These are phyloP conservation scores for Gasterosteus nipponicus DNA, from an alignment of 2,113 vertebrate species.

Conservation along the genomic window DNA sequence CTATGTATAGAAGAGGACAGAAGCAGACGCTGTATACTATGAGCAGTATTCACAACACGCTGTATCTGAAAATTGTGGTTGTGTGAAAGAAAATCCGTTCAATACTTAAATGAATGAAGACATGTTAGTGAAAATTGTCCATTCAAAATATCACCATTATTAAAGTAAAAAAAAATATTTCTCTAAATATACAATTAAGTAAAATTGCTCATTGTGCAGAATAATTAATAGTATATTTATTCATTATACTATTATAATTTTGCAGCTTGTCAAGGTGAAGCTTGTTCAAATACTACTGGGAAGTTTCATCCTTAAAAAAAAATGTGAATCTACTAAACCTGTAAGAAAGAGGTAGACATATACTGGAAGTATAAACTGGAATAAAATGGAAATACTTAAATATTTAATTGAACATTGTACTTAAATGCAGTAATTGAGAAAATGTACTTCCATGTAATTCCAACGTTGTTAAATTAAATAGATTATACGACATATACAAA, in stretches of 20 bases:
- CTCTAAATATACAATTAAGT: not conserved
- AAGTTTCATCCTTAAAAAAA: not conserved
- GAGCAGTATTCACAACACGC: no score
- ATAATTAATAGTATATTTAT: not conserved
- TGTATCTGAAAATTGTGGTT: no score
- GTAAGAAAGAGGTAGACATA: not conserved
- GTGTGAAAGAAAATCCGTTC: not conserved
- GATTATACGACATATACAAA: no score
- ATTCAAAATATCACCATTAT: not conserved
- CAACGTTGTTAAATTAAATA: not conserved
- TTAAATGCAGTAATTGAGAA: not conserved
- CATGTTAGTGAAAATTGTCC: no score
- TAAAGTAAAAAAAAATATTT: not conserved
- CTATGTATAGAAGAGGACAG: no score
- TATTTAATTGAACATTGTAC: no score
- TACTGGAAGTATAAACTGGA: not conserved
- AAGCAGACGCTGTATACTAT: not conserved
- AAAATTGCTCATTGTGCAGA: not conserved
- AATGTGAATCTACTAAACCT: not conserved
- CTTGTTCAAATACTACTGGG: not conserved
- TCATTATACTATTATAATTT: not conserved
- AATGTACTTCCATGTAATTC: not conserved
- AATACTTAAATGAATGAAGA: not conserved
- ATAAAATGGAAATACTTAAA: not conserved
- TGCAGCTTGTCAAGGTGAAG: not conserved